A percentile compares a stretch with the other conserved stretches of the same genome.
Evolutionary conservation across 2,113 vertebrate genomes (phyloP).

Genomic region (Anguilla japonica): DNA sequence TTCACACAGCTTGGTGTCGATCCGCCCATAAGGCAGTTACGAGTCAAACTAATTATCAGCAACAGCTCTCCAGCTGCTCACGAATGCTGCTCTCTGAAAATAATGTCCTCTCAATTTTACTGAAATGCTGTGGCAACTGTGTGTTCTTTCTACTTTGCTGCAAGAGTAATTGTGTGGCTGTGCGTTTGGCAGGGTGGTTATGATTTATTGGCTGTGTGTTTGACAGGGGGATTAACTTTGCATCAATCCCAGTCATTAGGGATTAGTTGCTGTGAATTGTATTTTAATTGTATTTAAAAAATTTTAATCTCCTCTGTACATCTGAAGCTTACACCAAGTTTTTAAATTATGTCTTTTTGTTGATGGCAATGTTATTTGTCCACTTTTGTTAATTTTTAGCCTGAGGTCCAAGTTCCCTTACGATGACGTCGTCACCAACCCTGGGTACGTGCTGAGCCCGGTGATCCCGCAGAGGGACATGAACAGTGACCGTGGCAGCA

Average conservation of each 20-base stretch:
- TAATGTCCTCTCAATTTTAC: neutral
- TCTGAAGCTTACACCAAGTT: neutral
- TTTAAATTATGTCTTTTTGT: neutral
- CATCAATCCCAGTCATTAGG: too few species aligned
- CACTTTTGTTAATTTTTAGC: slow-evolving; percentile 60
- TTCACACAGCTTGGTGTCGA: neutral
- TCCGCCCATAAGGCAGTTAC: neutral
- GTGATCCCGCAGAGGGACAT: slow-evolving; percentile 81
- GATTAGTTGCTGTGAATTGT: too few species aligned
- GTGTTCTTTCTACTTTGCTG: neutral
- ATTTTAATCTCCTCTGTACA: too few species aligned
- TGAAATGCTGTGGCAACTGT: neutral
- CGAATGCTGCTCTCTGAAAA: neutral
- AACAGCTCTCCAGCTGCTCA: neutral
- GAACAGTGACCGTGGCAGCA: slow-evolving; percentile 80
- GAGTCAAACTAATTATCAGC: neutral
- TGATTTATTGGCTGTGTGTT: too few species aligned
- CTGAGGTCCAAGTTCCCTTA: slow-evolving; percentile 80
- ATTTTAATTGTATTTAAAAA: too few species aligned
- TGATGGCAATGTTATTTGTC: neutral
- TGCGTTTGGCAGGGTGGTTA: too few species aligned
- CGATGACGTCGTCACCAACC: slow-evolving; percentile 75
- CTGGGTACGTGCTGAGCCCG: slow-evolving; percentile 88
- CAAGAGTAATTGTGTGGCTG: too few species aligned
- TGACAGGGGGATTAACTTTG: too few species aligned